These are phyloP conservation scores for mouse (Mus musculus) DNA, from an alignment of 2,113 vertebrate genomes.

Conservation along the genomic window GRCm39 chr15:97976001-97976500, in stretches of 20 bases:
- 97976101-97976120: neutral
- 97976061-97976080: slow-evolving; percentile 42
- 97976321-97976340: neutral
- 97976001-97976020: slow-evolving; percentile 49
- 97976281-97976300: slow-evolving; percentile 47
- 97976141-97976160: neutral
- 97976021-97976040: slow-evolving; percentile 49
- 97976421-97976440: slow-evolving; percentile 16
- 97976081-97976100: neutral
- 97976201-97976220: neutral
- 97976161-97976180: neutral
- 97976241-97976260: neutral
- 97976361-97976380: slow-evolving; percentile 50
- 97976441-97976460: neutral
- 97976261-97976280: slow-evolving; percentile 48
- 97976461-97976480: neutral
- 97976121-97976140: slow-evolving; percentile 13
- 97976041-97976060: slow-evolving; percentile 64
- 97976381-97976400: slow-evolving; percentile 11
- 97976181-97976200: neutral
- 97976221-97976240: neutral
- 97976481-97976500: neutral
- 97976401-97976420: neutral
- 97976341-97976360: slow-evolving; percentile 26
- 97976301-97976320: slow-evolving; percentile 50